Conservation (phyloP, 2,888 invertebrate species). For the Callinectes sapidus region DNA sequence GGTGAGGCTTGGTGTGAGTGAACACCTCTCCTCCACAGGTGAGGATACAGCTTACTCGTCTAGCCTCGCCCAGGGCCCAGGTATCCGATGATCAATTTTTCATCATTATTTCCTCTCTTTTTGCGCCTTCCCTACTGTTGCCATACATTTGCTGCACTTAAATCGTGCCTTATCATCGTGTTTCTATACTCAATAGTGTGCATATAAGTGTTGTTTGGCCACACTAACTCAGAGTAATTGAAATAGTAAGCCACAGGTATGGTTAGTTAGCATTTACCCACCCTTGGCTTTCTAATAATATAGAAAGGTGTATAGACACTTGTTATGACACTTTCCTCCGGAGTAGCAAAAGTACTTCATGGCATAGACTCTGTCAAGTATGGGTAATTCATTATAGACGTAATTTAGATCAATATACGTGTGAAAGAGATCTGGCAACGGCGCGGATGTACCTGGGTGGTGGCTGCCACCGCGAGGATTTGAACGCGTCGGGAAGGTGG, state of each 20-base stretch:
- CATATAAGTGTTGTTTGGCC: not conserved
- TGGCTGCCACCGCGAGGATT: slow-evolving; percentile 64
- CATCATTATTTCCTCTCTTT: not conserved
- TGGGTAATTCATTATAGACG: not conserved
- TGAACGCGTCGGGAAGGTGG: slow-evolving; percentile 47
- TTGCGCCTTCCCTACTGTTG: not conserved
- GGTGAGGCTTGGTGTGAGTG: not conserved
- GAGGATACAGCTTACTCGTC: slow-evolving; percentile 40
- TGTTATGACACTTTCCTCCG: not conserved
- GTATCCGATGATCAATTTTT: not conserved
- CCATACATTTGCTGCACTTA: not conserved
- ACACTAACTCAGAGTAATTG: not conserved
- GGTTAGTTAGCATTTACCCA: not conserved
- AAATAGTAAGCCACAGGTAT: not conserved
- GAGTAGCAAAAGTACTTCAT: not conserved
- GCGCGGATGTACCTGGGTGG: slow-evolving; percentile 50
- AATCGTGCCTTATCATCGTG: not conserved
- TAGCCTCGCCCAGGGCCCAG: slow-evolving; percentile 59
- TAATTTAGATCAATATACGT: not conserved
- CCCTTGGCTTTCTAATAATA: not conserved
- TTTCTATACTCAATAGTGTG: not conserved
- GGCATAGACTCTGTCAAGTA: not conserved
- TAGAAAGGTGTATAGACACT: not conserved
- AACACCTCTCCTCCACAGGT: not conserved
- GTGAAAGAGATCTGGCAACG: slow-evolving; percentile 50